Percentiles rank a stretch among this genome's conserved stretches.
phyloP scores from a whole-genome alignment of 2,113 vertebrate genomes.

The Rhinolophus sinicus region DNA sequence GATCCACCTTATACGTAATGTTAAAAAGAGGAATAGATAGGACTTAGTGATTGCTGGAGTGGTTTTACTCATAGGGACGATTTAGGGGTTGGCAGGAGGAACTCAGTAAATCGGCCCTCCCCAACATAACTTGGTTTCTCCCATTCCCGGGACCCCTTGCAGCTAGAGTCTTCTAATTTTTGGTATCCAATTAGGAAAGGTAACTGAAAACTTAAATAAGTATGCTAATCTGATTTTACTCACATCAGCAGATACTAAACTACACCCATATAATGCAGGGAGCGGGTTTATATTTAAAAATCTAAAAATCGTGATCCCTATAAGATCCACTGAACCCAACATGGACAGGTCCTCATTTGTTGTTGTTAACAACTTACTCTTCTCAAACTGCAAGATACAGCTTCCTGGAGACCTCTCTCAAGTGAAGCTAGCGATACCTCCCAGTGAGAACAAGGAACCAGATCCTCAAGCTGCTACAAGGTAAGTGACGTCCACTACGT shows the following conservation, averaged over 20 bases:
- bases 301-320: not conserved
- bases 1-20: not conserved
- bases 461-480: not conserved
- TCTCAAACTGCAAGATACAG: not conserved
- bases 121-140: not conserved
- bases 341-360: not conserved
- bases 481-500: not conserved
- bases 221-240: not conserved
- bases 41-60: not conserved
- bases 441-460: not conserved
- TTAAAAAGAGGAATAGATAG: not conserved
- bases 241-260: not conserved
- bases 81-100: not conserved
- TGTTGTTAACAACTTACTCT: not conserved
- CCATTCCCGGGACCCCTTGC: not conserved
- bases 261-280: not conserved
- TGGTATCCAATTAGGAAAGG: not conserved
- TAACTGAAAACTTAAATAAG: not conserved
- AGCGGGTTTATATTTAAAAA: not conserved
- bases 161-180: not conserved
- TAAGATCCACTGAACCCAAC: not conserved
- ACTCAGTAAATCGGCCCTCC: not conserved
- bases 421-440: not conserved
- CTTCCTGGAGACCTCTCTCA: not conserved
- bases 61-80: not conserved